Evolutionary conservation across 2,113 vertebrate genomes (phyloP).

Genomic region (Cheilinus undulatus): DNA sequence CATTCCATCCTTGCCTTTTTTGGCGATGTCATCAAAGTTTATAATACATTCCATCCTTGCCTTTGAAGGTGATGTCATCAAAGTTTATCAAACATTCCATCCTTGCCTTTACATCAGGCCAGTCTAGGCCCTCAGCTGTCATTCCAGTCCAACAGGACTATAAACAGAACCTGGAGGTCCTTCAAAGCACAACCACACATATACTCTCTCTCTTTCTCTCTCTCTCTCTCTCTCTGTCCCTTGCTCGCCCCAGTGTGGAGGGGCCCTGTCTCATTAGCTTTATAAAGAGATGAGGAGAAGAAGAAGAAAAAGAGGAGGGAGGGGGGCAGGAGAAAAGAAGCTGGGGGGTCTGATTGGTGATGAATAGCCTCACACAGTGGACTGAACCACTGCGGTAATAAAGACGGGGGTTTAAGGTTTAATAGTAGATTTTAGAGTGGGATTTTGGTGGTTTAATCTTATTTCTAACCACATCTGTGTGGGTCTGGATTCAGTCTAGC

Average conservation of each 20-base stretch:
- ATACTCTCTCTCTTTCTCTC: slow-evolving; percentile 1
- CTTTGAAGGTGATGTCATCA: too few species aligned
- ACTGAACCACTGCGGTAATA: slow-evolving; percentile 76
- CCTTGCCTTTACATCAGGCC: too few species aligned
- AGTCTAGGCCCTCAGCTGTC: too few species aligned
- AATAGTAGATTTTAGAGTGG: slow-evolving; percentile 26
- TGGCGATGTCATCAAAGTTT: too few species aligned
- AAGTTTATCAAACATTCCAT: too few species aligned
- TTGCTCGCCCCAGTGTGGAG: slow-evolving; percentile 58
- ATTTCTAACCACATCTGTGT: slow-evolving; percentile 10
- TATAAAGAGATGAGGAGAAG: slow-evolving; percentile 83
- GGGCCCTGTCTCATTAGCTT: slow-evolving; percentile 87
- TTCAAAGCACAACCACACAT: slow-evolving; percentile 24
- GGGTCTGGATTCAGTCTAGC: slow-evolving; percentile 8
- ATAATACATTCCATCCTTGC: too few species aligned
- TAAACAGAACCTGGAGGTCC: too few species aligned
- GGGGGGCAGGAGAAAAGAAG: slow-evolving; percentile 66
- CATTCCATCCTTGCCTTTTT: too few species aligned
- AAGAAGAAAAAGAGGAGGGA: slow-evolving; percentile 72
- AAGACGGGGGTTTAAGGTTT: slow-evolving; percentile 70
- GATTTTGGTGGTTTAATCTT: slow-evolving; percentile 34
- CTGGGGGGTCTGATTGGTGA: slow-evolving; percentile 80
- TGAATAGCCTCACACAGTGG: slow-evolving; percentile 84
- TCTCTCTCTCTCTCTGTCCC: slow-evolving; percentile 34
- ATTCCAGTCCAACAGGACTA: too few species aligned